Conservation (phyloP, 2,888 invertebrate species). For the Pristionchus arcanus region DNA sequence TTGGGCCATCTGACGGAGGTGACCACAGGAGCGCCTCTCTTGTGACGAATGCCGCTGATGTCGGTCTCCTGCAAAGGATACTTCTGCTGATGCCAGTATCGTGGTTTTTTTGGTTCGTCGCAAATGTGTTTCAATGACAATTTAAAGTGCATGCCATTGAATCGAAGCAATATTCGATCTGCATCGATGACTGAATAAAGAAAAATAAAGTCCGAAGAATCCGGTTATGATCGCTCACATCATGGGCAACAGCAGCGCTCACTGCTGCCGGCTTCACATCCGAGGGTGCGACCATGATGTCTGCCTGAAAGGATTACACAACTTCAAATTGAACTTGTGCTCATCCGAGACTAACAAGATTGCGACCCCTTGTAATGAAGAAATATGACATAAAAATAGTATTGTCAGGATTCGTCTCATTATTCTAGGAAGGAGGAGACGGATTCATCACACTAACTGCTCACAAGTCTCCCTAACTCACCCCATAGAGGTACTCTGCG, state of each 20-base stretch:
- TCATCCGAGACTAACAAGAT: no score
- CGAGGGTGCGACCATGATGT: not conserved
- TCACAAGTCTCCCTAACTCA: not conserved
- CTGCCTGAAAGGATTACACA: not conserved
- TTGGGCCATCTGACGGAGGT: slow-evolving; percentile 34
- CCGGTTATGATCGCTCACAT: not conserved
- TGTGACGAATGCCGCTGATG: not conserved
- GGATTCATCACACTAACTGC: no score
- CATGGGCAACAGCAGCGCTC: not conserved
- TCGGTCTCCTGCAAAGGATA: slow-evolving; percentile 11
- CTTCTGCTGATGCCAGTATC: not conserved
- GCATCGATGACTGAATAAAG: not conserved
- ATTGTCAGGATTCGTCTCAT: no score
- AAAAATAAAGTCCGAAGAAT: not conserved
- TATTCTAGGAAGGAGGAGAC: no score
- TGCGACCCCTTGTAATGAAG: no score
- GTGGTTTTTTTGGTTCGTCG: not conserved
- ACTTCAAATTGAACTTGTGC: no score
- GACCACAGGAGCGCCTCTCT: slow-evolving; percentile 28
- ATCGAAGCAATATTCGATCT: not conserved
- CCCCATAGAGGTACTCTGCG: slow-evolving; percentile 26
- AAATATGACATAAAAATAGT: no score
- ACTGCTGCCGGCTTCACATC: not conserved
- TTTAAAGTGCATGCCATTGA: no score
- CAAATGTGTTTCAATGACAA: no score